Conservation (phyloP, 2,113 vertebrate species). For the Oryzias woworae region DNA sequence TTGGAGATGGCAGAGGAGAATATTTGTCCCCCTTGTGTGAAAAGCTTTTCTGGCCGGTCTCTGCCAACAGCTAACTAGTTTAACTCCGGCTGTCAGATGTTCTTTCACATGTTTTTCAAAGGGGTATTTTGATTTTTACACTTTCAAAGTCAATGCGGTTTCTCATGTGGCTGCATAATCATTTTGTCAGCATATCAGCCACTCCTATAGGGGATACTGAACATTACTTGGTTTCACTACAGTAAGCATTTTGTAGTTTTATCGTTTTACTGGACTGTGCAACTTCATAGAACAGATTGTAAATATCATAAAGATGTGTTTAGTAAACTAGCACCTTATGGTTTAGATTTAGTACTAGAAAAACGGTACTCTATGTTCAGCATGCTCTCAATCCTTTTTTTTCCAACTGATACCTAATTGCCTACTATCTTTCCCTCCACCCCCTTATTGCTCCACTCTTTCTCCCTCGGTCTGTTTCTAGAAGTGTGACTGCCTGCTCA, state of each 20-base stretch:
- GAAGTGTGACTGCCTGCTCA: conserved; percentile 96
- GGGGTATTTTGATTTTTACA: conserved; percentile 47
- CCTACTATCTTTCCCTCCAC: conserved; percentile 35
- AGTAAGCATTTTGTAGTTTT: conserved; percentile 30
- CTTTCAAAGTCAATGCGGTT: conserved; percentile 19
- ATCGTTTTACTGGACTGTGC: not conserved
- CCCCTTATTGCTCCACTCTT: conserved; percentile 21
- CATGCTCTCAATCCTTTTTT: conserved; percentile 4
- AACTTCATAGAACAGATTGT: conserved; percentile 20
- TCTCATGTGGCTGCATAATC: conserved; percentile 22
- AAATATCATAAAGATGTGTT: not conserved
- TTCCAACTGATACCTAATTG: conserved; percentile 52
- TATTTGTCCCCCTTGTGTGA: conserved; percentile 20
- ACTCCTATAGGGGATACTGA: conserved; percentile 33
- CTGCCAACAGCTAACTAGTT: conserved; percentile 15
- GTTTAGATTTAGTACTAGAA: not conserved
- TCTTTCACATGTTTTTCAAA: conserved; percentile 27
- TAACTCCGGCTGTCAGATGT: conserved; percentile 30
- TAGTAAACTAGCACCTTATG: not conserved
- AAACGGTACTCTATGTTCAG: not conserved
- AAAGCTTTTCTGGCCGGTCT: conserved; percentile 6
- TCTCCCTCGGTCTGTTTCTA: conserved; percentile 58
- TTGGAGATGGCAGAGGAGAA: not conserved
- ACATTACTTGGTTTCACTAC: conserved; percentile 62
- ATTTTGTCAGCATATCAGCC: conserved; percentile 63